Percentiles rank a stretch among this genome's conserved stretches.
These are phyloP conservation scores for Ploceus nigricollis DNA, from an alignment of 2,113 vertebrate genomes.

Conservation along the genomic window DNA sequence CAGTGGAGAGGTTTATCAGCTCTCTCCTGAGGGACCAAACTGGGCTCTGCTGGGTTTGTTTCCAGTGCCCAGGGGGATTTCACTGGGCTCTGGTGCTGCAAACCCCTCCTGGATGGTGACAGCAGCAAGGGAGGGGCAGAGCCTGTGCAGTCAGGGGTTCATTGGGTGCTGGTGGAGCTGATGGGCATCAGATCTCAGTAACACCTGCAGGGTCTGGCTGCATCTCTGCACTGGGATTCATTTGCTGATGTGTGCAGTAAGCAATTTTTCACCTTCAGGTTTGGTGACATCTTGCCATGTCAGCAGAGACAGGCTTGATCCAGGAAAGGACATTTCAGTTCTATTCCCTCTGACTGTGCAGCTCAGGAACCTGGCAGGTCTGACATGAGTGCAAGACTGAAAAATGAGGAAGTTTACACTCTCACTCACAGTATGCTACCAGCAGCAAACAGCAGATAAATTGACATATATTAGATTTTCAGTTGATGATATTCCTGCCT, in stretches of 20 bases:
- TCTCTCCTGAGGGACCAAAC: background rate
- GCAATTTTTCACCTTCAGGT: background rate
- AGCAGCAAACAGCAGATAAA: background rate
- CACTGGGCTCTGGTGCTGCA: background rate
- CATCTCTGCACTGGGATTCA: background rate
- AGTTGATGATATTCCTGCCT: background rate
- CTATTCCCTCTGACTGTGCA: background rate
- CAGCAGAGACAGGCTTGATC: background rate
- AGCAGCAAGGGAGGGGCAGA: background rate
- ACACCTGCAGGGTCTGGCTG: background rate
- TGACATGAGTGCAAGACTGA: background rate
- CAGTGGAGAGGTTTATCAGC: too few relatives aligned
- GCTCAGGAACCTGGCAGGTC: background rate
- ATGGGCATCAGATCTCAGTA: background rate
- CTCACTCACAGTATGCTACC: background rate
- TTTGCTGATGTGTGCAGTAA: background rate
- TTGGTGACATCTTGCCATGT: background rate
- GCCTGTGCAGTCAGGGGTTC: background rate
- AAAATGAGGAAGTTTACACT: background rate
- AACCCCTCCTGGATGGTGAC: background rate
- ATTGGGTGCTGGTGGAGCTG: background rate
- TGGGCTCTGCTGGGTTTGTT: background rate
- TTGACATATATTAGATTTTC: background rate
- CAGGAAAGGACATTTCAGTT: background rate
- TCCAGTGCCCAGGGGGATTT: fast-evolving